These are phyloP conservation scores for Byasa hedistus DNA, from an alignment of 2,888 invertebrate genomes.

Conservation along the genomic window DNA sequence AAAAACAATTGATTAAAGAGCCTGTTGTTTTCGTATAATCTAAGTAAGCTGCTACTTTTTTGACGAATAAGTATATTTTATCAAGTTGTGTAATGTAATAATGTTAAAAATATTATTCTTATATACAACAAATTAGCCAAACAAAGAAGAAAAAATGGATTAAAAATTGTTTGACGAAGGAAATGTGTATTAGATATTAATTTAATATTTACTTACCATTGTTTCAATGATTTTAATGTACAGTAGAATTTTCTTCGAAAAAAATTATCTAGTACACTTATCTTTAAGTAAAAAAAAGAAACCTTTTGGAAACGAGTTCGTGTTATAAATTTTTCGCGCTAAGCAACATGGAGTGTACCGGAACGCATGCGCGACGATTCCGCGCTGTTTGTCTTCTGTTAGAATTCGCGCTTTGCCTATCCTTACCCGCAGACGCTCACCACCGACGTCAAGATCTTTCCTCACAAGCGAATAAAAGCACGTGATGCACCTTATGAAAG, in stretches of 20 bases:
- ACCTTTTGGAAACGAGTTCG: not conserved
- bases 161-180: not conserved
- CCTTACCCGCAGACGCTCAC: constrained; percentile 50
- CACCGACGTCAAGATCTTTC: constrained; percentile 51
- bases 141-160: not conserved
- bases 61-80: too few relatives aligned
- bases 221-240: not conserved
- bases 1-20: too few relatives aligned
- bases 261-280: not conserved
- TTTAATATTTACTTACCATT: constrained; percentile 7
- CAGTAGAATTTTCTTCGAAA: not conserved
- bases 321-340: constrained; percentile 48
- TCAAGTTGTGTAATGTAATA: too few relatives aligned
- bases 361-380: constrained; percentile 60
- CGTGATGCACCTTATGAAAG: constrained; percentile 65
- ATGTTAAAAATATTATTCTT: too few relatives aligned
- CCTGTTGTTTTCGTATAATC: too few relatives aligned
- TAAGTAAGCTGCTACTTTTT: too few relatives aligned
- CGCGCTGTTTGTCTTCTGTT: constrained; percentile 62
- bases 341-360: constrained; percentile 38
- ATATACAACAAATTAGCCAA: too few relatives aligned
- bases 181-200: not conserved
- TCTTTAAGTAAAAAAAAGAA: not conserved
- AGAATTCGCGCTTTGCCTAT: constrained; percentile 39
- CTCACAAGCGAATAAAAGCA: constrained; percentile 53